Evolutionary conservation across 2,888 invertebrate genomes (phyloP).

Genomic region (Dasysyrphus tricinctus): DNA sequence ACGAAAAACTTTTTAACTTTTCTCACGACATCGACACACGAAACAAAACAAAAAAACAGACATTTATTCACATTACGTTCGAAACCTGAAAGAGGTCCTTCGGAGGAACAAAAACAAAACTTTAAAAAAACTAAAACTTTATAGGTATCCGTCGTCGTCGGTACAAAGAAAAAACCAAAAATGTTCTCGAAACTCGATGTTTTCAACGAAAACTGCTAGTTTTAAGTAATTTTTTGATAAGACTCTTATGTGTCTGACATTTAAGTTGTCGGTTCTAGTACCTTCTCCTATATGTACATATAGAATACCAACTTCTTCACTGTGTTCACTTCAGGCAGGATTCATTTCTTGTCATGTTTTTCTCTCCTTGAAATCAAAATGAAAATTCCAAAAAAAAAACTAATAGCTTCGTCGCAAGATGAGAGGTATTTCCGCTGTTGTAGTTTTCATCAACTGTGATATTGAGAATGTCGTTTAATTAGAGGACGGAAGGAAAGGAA

Average conservation of each 20-base stretch:
- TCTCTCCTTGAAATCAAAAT: not conserved
- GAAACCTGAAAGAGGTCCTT: not conserved
- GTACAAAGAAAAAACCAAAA: not conserved
- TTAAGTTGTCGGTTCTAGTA: not conserved
- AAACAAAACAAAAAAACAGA: not conserved
- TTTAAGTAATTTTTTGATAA: slow-evolving; percentile 10
- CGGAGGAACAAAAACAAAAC: not conserved
- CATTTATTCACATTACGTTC: not conserved
- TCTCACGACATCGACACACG: not conserved
- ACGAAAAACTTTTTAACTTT: not conserved
- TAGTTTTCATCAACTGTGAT: slow-evolving; percentile 1
- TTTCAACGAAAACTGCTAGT: not conserved
- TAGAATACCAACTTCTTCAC: too few relatives aligned
- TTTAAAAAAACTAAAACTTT: not conserved
- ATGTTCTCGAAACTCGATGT: not conserved
- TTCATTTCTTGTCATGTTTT: slow-evolving; percentile 1
- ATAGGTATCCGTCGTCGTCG: not conserved
- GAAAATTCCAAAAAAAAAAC: slow-evolving; percentile 4
- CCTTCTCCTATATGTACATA: too few relatives aligned
- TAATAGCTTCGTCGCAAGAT: slow-evolving; percentile 1
- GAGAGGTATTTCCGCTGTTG: slow-evolving; percentile 11
- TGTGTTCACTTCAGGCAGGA: not conserved
- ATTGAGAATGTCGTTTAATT: slow-evolving; percentile 25
- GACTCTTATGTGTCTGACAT: not conserved
- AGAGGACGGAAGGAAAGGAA: slow-evolving; percentile 12